Evolutionary conservation across 2,888 invertebrate genomes (phyloP).

Genomic region (Nycteola revayana): DNA sequence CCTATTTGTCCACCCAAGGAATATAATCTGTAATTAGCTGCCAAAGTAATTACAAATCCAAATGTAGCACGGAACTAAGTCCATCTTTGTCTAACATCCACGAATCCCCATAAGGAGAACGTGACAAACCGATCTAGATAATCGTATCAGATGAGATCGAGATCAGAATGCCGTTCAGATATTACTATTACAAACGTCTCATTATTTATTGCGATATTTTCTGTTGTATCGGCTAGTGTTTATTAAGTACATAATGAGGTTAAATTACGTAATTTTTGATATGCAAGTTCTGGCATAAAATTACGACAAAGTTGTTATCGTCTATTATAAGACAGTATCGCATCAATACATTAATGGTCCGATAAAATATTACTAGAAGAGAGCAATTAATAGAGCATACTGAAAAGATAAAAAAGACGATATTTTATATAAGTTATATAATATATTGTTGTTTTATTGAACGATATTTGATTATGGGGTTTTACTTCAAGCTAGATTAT

Average conservation of each 20-base stretch:
- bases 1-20: slow-evolving; percentile 56
- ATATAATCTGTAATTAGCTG: slow-evolving; percentile 54
- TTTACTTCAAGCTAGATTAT: no score
- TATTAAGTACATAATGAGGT: slow-evolving; percentile 39
- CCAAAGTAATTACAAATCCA: slow-evolving; percentile 60
- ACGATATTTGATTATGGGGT: no score
- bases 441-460: no score
- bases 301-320: slow-evolving; percentile 28
- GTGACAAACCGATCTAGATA: slow-evolving; percentile 68
- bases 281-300: slow-evolving; percentile 30
- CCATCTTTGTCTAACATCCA: slow-evolving; percentile 44
- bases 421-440: no score
- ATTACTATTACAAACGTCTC: slow-evolving; percentile 61
- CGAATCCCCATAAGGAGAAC: slow-evolving; percentile 39
- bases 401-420: no score
- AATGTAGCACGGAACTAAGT: slow-evolving; percentile 48
- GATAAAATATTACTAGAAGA: no score
- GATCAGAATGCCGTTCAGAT: slow-evolving; percentile 61
- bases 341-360: no score
- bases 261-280: slow-evolving; percentile 26
- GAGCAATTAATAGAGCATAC: no score
- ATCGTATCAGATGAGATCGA: slow-evolving; percentile 63
- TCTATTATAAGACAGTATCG: slow-evolving; percentile 6
- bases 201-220: slow-evolving; percentile 63
- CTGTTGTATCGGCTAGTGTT: slow-evolving; percentile 41